phyloP scores from a whole-genome alignment of 2,113 vertebrate genomes.

The Lasiurus borealis region DNA sequence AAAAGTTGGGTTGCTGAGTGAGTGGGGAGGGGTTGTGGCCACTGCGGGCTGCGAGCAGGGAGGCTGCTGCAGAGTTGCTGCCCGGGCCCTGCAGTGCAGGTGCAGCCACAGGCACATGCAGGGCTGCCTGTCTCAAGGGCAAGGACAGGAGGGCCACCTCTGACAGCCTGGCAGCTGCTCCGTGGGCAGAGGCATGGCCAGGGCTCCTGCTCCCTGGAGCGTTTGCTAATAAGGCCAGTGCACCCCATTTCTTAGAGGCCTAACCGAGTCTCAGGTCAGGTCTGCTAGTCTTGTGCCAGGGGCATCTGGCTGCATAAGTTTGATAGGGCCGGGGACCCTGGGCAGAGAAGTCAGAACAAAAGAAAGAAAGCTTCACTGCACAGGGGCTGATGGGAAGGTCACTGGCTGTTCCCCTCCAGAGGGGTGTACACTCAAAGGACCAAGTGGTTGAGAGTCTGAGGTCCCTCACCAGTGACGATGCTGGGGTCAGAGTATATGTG shows the following conservation, averaged over 20 bases:
- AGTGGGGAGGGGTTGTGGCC: neutral
- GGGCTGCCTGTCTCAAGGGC: conserved; percentile 12
- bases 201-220: neutral
- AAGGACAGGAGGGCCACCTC: neutral
- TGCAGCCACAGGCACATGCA: neutral
- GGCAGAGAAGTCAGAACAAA: neutral
- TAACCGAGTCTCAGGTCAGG: neutral
- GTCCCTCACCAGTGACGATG: neutral
- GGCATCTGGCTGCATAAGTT: rapidly evolving
- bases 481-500: neutral
- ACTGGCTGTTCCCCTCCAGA: neutral
- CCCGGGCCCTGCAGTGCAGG: conserved; percentile 15
- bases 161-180: neutral
- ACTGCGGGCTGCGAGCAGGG: rapidly evolving
- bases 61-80: conserved; percentile 3
- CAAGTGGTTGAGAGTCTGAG: neutral
- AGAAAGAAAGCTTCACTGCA: rapidly evolving
- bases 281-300: neutral
- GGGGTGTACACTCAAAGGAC: neutral
- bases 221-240: rapidly evolving
- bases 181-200: neutral
- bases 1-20: rapidly evolving
- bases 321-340: rapidly evolving
- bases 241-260: neutral
- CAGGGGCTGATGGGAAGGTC: rapidly evolving